These are phyloP conservation scores for Drosophila orosa DNA, from an alignment of 1,140 invertebrate species.

Conservation along the genomic window DNA sequence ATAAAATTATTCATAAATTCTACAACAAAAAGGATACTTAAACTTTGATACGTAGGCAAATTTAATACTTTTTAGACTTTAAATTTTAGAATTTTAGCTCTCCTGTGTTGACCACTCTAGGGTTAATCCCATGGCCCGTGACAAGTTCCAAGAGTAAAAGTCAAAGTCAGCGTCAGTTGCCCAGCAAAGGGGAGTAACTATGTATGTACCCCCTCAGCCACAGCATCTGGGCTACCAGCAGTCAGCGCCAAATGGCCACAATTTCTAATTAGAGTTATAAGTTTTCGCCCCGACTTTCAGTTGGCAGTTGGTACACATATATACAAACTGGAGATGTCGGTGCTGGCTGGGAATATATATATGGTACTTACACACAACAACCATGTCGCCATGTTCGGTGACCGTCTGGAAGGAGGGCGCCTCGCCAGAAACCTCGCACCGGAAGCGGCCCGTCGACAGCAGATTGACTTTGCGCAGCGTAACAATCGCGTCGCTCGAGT, in stretches of 20 bases:
- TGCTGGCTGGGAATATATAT: conserved; percentile 2
- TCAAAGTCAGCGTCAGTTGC: conserved; percentile 32
- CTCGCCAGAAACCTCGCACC: conserved; percentile 94
- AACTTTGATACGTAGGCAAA: background rate
- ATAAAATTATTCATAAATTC: background rate
- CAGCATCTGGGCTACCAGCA: conserved; percentile 42
- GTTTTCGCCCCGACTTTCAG: conserved; percentile 56
- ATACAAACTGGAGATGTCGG: background rate
- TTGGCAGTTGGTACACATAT: background rate
- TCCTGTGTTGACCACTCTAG: background rate
- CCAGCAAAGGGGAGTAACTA: background rate
- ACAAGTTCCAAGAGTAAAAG: conserved; percentile 38
- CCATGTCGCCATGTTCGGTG: conserved; percentile 90
- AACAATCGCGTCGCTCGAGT: conserved; percentile 90
- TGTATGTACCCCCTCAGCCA: background rate
- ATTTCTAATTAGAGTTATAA: conserved; percentile 76
- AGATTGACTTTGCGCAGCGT: conserved; percentile 90
- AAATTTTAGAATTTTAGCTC: background rate
- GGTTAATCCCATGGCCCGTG: conserved; percentile 5
- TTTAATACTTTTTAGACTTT: too few relatives aligned
- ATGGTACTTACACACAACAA: conserved; percentile 90
- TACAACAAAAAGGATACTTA: background rate
- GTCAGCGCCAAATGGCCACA: conserved; percentile 52
- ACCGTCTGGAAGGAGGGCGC: conserved; percentile 92
- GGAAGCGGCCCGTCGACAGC: conserved; percentile 91